These are phyloP conservation scores for Xyrichtys novacula DNA, from an alignment of 2,797 vertebrate species.

Conservation along the genomic window DNA sequence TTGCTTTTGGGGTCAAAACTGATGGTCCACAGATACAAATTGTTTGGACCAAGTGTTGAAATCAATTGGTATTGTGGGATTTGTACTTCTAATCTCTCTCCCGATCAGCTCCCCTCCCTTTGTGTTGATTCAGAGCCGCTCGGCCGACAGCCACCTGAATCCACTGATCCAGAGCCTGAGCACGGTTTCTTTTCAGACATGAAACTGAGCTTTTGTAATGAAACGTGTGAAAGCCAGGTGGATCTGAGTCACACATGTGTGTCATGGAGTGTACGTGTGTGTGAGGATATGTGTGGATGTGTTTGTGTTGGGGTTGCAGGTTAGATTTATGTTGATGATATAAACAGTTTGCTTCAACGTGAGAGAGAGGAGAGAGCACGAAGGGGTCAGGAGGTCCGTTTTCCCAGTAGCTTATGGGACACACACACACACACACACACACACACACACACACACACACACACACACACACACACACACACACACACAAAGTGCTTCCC, in stretches of 20 bases:
- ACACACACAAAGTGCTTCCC: slow-evolving; percentile 60
- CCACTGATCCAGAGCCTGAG: slow-evolving; percentile 28
- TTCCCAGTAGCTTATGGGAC: slow-evolving; percentile 40
- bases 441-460: slow-evolving; percentile 29
- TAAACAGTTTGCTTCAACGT: slow-evolving; percentile 59
- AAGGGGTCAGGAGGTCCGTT: slow-evolving; percentile 53
- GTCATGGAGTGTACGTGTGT: background rate
- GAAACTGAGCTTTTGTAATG: slow-evolving; percentile 33
- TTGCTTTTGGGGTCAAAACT: background rate
- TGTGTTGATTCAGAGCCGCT: slow-evolving; percentile 21
- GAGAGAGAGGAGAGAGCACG: slow-evolving; percentile 50
- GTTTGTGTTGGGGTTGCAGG: slow-evolving; percentile 3
- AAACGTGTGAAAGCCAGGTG: slow-evolving; percentile 37
- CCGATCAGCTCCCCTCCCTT: background rate
- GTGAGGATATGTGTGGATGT: background rate
- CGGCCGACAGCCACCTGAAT: slow-evolving; percentile 23
- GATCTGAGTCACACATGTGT: slow-evolving; percentile 28
- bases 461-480: slow-evolving; percentile 40
- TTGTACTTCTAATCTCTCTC: slow-evolving; percentile 1
- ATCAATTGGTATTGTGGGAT: background rate
- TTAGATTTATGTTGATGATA: slow-evolving; percentile 56
- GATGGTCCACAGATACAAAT: background rate
- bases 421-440: slow-evolving; percentile 43
- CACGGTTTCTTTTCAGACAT: slow-evolving; percentile 11
- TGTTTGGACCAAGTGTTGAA: background rate